Base-by-base conservation (phyloP, 2,888 invertebrate species). In the Apomyelois bistriatella region DNA sequence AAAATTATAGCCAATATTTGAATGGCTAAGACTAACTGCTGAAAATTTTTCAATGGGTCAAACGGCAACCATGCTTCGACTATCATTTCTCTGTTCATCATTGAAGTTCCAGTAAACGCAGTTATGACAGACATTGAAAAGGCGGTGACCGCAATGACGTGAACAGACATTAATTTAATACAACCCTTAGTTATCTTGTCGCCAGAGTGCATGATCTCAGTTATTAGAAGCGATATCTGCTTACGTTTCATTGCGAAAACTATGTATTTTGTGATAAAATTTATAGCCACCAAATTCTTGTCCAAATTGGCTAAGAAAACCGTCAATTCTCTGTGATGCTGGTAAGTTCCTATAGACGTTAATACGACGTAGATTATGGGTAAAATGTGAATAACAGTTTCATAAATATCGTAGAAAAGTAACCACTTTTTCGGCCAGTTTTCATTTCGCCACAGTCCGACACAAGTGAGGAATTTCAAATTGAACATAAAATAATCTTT, bases 21-120 rank as follows among this genome's bases (percentile, higher is more conserved):
- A 9, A 60, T 30, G 0, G 81, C 71, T 0, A 76, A 6, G 1
- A 79, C 36, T 10, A 81, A 62, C 43, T 75, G 79, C 61, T 66
- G 73, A 53, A 55, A 60, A 51, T 58, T 79, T 53, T 79, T 66
- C 35, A 62, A 58, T 0, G 76, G 74, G 42, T 87, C 76, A 41
- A 87, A 87, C 0, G 88, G 88, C 68, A 87, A 64, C 87, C 86
- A 88, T 0, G 79, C 73, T 52, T 83, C 84, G 0, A 85, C 49
- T 0, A 72, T 58, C 75, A 86, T 68, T 49, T 82, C 79, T 10
- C 75, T 74, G 54, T 80, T 74, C 3, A 68, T 61, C 6, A 74
- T 55, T 15, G 79, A 71, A 9, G 79, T 35, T 0, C 66, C 52
- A 53, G 70, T 66, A 32, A 87, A 83, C 0, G 69, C 58, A 0